Conservation (phyloP, 2,888 invertebrate species). For the Imbricaverruca yamaguchii region DNA sequence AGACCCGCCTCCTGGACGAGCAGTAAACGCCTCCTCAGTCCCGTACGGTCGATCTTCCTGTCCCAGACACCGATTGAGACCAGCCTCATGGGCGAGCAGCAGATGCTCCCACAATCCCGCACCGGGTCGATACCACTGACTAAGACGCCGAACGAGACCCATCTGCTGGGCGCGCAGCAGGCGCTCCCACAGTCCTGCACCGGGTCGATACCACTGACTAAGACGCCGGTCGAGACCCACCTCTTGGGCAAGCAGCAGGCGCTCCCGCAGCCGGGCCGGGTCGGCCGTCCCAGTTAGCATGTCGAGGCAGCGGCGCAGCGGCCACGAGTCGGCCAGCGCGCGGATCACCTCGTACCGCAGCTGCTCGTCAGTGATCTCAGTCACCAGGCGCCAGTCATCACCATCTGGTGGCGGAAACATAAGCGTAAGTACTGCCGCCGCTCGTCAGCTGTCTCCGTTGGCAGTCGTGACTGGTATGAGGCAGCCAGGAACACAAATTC, state of each 20-base stretch:
- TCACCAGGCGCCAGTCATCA: constrained; percentile 13
- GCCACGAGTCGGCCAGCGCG: constrained; percentile 19
- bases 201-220: neutral
- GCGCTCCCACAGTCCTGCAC: too few relatives aligned
- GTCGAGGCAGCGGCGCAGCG: constrained; percentile 18
- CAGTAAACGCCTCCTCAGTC: too few relatives aligned
- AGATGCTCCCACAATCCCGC: neutral
- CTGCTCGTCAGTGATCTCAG: neutral
- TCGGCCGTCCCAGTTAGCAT: constrained; percentile 4
- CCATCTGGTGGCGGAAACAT: neutral
- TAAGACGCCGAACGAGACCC: neutral
- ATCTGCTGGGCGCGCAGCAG: too few relatives aligned
- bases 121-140: neutral
- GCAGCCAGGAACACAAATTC: too few relatives aligned
- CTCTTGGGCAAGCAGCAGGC: constrained; percentile 15
- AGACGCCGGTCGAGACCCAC: neutral
- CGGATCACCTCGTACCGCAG: neutral
- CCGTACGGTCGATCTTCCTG: too few relatives aligned
- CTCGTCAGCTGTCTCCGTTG: too few relatives aligned
- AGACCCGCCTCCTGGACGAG: too few relatives aligned
- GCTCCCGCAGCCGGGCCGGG: neutral
- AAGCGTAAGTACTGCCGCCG: too few relatives aligned
- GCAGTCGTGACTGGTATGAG: too few relatives aligned
- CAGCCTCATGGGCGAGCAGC: constrained; percentile 6
- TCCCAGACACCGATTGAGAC: too few relatives aligned